Percentiles rank a stretch among this genome's conserved stretches.
phyloP scores from a whole-genome alignment of 2,797 vertebrate species.

The Oreochromis grahami region DNA sequence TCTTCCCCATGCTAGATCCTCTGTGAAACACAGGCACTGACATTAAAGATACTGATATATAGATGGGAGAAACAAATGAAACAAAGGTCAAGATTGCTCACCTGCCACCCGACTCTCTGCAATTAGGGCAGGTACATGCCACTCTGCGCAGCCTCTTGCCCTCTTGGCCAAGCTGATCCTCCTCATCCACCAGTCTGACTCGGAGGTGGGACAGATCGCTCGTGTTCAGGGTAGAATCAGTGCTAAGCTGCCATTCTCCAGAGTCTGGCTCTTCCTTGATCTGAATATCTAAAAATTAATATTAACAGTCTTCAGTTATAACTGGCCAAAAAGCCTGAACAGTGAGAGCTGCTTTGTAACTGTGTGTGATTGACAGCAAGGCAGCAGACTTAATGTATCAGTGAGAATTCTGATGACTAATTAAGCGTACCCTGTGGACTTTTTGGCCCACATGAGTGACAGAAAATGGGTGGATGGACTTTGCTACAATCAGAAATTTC shows the following conservation, averaged over 20 bases:
- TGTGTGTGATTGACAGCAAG: conserved; percentile 7
- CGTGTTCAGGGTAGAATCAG: conserved; percentile 94
- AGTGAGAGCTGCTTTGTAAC: conserved; percentile 11
- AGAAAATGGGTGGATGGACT: conserved; percentile 9
- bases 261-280: conserved; percentile 99
- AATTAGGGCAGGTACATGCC: conserved; percentile 98
- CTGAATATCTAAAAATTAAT: conserved; percentile 83
- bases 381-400: neutral
- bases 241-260: conserved; percentile 95
- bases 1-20: conserved; percentile 93
- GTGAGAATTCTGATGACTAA: neutral
- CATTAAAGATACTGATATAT: neutral
- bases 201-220: conserved; percentile 94
- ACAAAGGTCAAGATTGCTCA: conserved; percentile 56
- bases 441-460: neutral
- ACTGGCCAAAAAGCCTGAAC: neutral
- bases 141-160: conserved; percentile 96
- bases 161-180: conserved; percentile 92
- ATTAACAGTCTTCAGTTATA: conserved; percentile 8
- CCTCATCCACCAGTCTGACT: conserved; percentile 93
- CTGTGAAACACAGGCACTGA: conserved; percentile 70
- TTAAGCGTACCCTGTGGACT: neutral
- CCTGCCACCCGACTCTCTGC: conserved; percentile 98
- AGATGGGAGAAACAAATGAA: neutral
- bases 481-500: neutral